Base-by-base conservation (phyloP, 2,113 vertebrate genomes). In the Pelusios castaneus region DNA sequence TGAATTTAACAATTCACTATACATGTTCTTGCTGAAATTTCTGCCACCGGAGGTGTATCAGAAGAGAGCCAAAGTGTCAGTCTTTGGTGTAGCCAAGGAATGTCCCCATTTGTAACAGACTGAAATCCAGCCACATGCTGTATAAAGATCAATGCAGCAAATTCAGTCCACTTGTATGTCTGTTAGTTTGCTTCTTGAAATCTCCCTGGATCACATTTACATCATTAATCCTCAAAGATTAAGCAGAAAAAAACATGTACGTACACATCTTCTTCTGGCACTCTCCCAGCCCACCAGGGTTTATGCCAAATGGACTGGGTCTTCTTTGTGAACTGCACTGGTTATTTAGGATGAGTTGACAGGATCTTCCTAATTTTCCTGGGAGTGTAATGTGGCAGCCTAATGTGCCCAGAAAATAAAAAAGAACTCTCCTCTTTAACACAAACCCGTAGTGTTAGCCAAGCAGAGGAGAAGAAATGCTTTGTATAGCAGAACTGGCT, bases 1-100 rank as follows among this genome's bases (percentile, higher is more conserved):
- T 91, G 99, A 98, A 98, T 99, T 99, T 88, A 99, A 97, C 86
- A 99, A 95, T 97, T 99, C 99, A 77, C 98, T 97, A 88, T 98
- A 98, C 98, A 98, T 98, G 97, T 96, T 98, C 97, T 96, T 94
- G 87, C 84, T 83, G 60, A 55, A 55, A 63, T 94, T 21, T 84
- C 76, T 89, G 77, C 84, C 94, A 10, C 87, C 0, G 87, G 0
- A 47, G 34, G 56, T 87, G 86, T 90, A 41, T 88, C 86, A 83
- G 88, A 89, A 67, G 82, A 82, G 80, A 49, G 67, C 51, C 27
- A 91, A 67, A 0, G 75, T 45, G 85, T 96, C 95, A 93, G 78
- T 45, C 86, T 94, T 91, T 94, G 91, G 90, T 90, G 86, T 38
- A 52, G 51, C 89, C 83, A 94, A 92, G 84, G 52, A 89, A 78